These are phyloP conservation scores for Eudemis profundana DNA, from an alignment of 2,888 invertebrate genomes.

Conservation along the genomic window DNA sequence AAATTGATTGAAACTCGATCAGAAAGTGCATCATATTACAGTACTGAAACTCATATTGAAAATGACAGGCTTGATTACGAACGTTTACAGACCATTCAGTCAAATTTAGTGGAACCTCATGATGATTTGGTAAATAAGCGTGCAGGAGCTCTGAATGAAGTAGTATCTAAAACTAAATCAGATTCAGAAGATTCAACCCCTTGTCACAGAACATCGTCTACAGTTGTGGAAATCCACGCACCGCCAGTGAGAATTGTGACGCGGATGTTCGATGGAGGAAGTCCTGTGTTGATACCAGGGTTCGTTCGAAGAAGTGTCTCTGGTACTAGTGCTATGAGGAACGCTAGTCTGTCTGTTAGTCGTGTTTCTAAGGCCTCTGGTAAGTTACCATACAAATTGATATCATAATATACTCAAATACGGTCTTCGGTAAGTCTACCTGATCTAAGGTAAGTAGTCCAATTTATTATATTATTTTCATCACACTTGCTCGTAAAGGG, in stretches of 20 bases:
- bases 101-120: neutral
- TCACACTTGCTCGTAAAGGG: no score
- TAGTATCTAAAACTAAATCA: slow-evolving; percentile 9
- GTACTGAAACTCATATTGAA: neutral
- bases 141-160: neutral
- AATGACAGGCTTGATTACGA: neutral
- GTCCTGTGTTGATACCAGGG: slow-evolving; percentile 30
- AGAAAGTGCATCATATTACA: neutral
- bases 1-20: neutral
- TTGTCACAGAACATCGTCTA: slow-evolving; percentile 17
- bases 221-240: slow-evolving; percentile 21
- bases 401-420: no score
- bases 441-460: no score
- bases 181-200: slow-evolving; percentile 6
- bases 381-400: neutral
- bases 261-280: slow-evolving; percentile 11
- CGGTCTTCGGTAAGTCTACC: no score
- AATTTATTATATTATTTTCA: no score
- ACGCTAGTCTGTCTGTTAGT: neutral
- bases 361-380: neutral
- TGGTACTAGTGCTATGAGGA: neutral
- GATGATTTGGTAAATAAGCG: neutral
- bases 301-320: slow-evolving; percentile 5
- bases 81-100: no score
- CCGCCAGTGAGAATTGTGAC: neutral